Evolutionary conservation across 1,140 invertebrate genomes (phyloP).

Genomic region (Centruroides vittatus): DNA sequence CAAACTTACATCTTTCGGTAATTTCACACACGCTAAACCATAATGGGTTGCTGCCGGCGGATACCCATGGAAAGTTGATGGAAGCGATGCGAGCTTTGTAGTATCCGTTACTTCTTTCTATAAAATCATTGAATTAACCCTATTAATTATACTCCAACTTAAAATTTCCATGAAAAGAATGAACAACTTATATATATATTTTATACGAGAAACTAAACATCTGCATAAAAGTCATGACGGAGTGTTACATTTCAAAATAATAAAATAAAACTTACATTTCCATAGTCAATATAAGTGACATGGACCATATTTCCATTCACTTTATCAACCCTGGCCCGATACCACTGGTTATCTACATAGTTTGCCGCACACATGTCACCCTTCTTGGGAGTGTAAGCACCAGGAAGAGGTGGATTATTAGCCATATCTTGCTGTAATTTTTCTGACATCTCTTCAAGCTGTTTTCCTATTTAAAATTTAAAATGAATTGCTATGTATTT

Average conservation of each 20-base stretch:
- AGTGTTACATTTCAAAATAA: neutral
- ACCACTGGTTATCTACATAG: constrained; percentile 83
- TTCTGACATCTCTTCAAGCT: constrained; percentile 68
- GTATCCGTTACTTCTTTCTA: constrained; percentile 31
- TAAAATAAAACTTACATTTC: constrained; percentile 47
- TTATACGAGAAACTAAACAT: neutral
- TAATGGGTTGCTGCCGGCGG: constrained; percentile 76
- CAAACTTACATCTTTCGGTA: constrained; percentile 60
- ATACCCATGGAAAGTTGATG: constrained; percentile 47
- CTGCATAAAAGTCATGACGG: neutral
- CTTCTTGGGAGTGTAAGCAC: constrained; percentile 68
- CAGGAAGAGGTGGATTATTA: constrained; percentile 65
- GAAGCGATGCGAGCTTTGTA: constrained; percentile 47
- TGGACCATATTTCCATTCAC: constrained; percentile 45
- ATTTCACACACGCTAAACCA: constrained; percentile 58
- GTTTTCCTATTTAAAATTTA: constrained; percentile 38
- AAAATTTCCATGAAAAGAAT: neutral
- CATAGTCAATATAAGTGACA: constrained; percentile 90
- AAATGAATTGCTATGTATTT: too few species aligned
- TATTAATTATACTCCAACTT: neutral
- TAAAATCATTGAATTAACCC: constrained; percentile 16
- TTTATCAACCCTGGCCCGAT: constrained; percentile 84
- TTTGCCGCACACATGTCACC: constrained; percentile 80
- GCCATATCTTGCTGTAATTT: constrained; percentile 73
- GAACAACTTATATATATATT: neutral